Conservation (phyloP, 2,113 vertebrate species). For the Stegostoma tigrinum region DNA sequence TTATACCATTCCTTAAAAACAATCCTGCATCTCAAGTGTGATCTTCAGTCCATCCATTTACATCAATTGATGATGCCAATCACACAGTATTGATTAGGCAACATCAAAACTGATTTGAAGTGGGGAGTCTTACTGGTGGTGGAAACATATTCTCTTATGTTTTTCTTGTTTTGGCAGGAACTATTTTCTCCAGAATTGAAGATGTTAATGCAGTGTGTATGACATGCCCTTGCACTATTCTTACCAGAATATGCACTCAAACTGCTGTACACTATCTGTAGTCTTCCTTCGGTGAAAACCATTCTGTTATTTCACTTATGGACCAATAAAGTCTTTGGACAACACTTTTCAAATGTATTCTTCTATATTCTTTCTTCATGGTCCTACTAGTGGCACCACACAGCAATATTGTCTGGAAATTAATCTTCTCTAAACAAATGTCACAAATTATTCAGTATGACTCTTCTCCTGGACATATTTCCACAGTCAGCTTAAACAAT, state of each 20-base stretch:
- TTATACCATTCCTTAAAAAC: too few relatives aligned
- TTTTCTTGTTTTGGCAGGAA: not conserved
- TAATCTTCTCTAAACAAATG: not conserved
- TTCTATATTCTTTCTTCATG: not conserved
- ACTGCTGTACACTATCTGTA: not conserved
- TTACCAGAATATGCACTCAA: not conserved
- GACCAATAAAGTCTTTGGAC: not conserved
- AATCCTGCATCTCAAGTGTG: too few relatives aligned
- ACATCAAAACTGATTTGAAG: too few relatives aligned
- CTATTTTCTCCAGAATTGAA: not conserved
- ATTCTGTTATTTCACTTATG: not conserved
- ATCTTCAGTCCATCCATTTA: too few relatives aligned
- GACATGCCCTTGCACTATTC: too few relatives aligned
- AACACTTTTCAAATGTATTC: not conserved
- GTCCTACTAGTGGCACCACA: not conserved
- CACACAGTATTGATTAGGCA: too few relatives aligned
- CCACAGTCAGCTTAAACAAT: not conserved
- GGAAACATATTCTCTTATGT: too few relatives aligned
- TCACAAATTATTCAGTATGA: not conserved
- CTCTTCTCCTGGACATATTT: not conserved
- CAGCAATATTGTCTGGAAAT: not conserved
- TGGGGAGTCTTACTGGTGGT: too few relatives aligned
- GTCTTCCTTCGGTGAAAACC: not conserved
- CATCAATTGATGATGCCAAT: too few relatives aligned
- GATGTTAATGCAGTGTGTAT: not conserved